phyloP scores from a whole-genome alignment of 2,797 vertebrate genomes.

The Mormyrops attenuatus region DNA sequence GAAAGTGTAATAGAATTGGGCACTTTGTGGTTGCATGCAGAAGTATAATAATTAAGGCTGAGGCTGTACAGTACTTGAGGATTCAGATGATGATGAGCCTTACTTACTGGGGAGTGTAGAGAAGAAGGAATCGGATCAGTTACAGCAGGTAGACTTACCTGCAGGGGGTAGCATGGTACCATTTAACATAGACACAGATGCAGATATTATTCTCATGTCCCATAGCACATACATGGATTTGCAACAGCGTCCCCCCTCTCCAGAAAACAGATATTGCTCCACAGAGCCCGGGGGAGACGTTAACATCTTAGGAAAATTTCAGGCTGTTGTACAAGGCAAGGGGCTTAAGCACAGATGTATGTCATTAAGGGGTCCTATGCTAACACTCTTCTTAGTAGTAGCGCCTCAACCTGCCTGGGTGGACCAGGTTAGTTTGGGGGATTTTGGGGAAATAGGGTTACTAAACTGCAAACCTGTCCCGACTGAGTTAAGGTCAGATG shows the following conservation, averaged over 20 bases:
- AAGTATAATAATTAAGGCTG: neutral
- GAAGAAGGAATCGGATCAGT: neutral
- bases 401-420: neutral
- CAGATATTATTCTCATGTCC: neutral
- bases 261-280: neutral
- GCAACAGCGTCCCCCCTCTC: neutral
- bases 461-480: neutral
- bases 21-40: neutral
- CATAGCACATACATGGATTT: neutral
- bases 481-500: neutral
- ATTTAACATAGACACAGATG: neutral
- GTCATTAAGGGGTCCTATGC: neutral
- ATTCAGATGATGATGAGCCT: neutral
- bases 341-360: neutral
- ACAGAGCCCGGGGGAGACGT: neutral
- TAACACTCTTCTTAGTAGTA: neutral
- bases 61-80: neutral
- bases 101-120: neutral
- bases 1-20: neutral
- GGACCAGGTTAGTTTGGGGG: neutral
- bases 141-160: neutral
- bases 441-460: neutral
- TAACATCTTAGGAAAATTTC: neutral
- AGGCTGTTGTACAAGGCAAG: neutral
- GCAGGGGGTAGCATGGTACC: neutral